Conservation (phyloP, 2,113 vertebrate genomes). For the Sterrhoptilus dennistouni region DNA sequence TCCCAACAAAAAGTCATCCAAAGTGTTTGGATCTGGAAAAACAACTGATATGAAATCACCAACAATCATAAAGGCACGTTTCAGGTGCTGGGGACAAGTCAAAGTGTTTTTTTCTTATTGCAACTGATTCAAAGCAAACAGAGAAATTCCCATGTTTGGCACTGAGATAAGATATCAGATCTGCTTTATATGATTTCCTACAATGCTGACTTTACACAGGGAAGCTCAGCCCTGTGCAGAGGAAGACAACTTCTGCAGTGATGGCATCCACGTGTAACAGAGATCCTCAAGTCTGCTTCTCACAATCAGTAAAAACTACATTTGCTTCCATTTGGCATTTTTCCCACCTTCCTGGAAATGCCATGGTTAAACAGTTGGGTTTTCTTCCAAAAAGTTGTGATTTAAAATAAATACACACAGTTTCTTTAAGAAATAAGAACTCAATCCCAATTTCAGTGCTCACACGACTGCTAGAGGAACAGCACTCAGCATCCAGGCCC, state of each 20-base stretch:
- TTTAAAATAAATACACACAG: background rate
- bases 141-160: background rate
- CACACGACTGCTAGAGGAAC: background rate
- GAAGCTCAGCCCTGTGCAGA: background rate
- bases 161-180: background rate
- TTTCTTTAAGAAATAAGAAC: background rate
- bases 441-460: fast-evolving
- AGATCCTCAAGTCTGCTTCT: background rate
- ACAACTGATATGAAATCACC: background rate
- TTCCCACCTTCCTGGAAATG: background rate
- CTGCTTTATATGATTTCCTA: background rate
- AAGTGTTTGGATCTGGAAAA: background rate
- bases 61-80: background rate
- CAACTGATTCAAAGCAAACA: background rate
- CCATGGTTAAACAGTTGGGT: background rate
- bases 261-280: background rate
- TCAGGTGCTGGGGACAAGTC: background rate
- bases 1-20: background rate
- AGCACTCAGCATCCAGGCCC: background rate
- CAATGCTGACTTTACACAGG: background rate
- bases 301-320: background rate
- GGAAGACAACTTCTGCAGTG: background rate
- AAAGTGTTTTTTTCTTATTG: background rate
- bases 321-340: background rate
- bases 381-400: background rate